Evolutionary conservation across 2,797 vertebrate genomes (phyloP), one percentile per base, ranked within the genome.

Genomic region (Pseudocheirus occidentalis): DNA sequence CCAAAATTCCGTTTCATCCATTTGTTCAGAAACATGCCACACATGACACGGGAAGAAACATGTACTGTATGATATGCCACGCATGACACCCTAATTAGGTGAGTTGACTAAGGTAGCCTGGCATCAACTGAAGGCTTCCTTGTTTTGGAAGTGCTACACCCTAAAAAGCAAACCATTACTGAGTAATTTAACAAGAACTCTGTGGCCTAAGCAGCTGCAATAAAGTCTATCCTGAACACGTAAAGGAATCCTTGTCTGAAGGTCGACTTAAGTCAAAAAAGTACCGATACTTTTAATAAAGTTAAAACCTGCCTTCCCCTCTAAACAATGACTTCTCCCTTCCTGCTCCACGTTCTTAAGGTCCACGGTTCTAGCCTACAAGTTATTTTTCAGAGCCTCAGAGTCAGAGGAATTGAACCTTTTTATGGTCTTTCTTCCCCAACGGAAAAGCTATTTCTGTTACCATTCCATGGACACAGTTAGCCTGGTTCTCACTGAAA

Each of bases 71-170:
- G 95, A 58, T 52, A 28, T 31, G 52, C 62, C 1, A 34, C 62
- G 81, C 28, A 92, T 62, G 90, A 90, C 66, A 1, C 2, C 0
- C 29, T 50, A 28, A 81, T 31, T 1, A 50, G 90, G 34, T 52
- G 95, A 96, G 92, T 55, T 16, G 34, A 62, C 92, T n/a, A 21
- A 57, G 53, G 57, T 31, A 56, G 53, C 87, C 11, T 46, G 73
- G 81, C n/a, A 92, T 96, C 81, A 40, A 29, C 0, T 3, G 46
- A 73, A 58, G 1, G 55, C 54, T 97, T 97, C 96, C 95, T 91
- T 53, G 91, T 97, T 97, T 96, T 62, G 90, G 90, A 90, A 94
- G 92, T 50, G 29, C 54, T 50, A 90, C 93, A 56, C 92, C 95
- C 97, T 28, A 40, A 90, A 94, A 90, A 93, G 54, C 57, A 95